phyloP scores from a whole-genome alignment of 2,888 invertebrate species.

The Aporophyla nigra region DNA sequence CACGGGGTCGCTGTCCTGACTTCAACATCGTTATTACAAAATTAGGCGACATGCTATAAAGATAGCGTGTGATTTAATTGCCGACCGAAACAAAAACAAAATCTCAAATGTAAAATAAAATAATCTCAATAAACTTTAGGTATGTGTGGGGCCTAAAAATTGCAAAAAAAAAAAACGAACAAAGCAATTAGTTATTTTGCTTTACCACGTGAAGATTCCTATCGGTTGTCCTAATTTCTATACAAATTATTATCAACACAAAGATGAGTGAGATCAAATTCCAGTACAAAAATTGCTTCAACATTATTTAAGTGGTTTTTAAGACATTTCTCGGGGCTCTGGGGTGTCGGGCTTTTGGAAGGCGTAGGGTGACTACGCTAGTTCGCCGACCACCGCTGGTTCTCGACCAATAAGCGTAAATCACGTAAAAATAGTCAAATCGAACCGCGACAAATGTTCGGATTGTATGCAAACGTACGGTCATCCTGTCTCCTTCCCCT shows the following conservation, averaged over 20 bases:
- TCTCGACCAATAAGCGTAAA: too few species aligned
- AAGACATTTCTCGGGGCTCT: too few species aligned
- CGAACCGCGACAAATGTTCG: too few species aligned
- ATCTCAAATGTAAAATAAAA: conserved; percentile 12
- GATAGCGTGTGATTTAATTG: conserved; percentile 69
- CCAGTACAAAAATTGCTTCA: neutral
- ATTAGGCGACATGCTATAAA: conserved; percentile 76
- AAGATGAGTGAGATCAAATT: neutral
- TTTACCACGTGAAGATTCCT: neutral
- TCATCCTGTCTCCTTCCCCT: too few species aligned
- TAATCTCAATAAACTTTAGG: conserved; percentile 12
- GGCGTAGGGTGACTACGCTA: too few species aligned
- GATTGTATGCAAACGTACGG: too few species aligned
- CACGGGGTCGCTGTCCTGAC: conserved; percentile 80
- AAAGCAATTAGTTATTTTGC: neutral
- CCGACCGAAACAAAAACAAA: conserved; percentile 61
- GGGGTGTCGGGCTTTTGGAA: too few species aligned
- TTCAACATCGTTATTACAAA: conserved; percentile 75
- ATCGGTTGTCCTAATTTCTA: conserved; percentile 8
- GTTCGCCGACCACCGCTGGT: too few species aligned
- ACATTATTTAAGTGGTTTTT: neutral
- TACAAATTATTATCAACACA: neutral
- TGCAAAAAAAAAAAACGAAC: neutral
- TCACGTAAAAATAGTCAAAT: too few species aligned
- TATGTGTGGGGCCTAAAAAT: neutral